phyloP scores from a whole-genome alignment of 2,888 invertebrate species.

The Allygus modestus region DNA sequence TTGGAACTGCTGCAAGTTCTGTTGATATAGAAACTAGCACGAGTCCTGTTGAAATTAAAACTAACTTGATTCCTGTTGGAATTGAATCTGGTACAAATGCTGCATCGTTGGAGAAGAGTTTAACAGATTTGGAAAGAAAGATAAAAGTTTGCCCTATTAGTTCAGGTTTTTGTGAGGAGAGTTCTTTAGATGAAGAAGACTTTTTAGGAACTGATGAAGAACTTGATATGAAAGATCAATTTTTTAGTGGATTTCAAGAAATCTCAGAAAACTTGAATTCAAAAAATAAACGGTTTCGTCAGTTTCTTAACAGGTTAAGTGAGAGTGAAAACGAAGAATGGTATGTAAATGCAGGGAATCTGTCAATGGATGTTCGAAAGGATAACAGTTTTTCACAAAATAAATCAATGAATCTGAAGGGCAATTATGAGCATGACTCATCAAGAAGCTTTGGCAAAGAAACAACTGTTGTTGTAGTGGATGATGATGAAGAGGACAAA shows the following conservation, averaged over 20 bases:
- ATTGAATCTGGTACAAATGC: not conserved
- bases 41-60: not conserved
- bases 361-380: slow-evolving; percentile 35
- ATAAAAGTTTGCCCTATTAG: not conserved
- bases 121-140: not conserved
- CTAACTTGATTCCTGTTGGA: not conserved
- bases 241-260: slow-evolving; percentile 46
- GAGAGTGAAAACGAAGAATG: slow-evolving; percentile 53
- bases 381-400: not conserved
- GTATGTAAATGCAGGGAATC: slow-evolving; percentile 40
- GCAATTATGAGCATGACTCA: not conserved
- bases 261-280: not conserved
- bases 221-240: slow-evolving; percentile 22
- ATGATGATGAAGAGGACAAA: not conserved
- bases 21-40: not conserved
- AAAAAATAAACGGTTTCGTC: slow-evolving; percentile 27
- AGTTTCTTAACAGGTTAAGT: slow-evolving; percentile 38
- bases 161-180: slow-evolving; percentile 17
- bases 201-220: slow-evolving; percentile 35
- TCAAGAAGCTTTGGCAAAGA: not conserved
- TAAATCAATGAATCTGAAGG: not conserved
- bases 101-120: not conserved
- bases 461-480: not conserved
- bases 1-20: not conserved
- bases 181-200: slow-evolving; percentile 24